These are phyloP conservation scores for Okapia johnstoni DNA, from an alignment of 2,113 vertebrate genomes.

Conservation along the genomic window DNA sequence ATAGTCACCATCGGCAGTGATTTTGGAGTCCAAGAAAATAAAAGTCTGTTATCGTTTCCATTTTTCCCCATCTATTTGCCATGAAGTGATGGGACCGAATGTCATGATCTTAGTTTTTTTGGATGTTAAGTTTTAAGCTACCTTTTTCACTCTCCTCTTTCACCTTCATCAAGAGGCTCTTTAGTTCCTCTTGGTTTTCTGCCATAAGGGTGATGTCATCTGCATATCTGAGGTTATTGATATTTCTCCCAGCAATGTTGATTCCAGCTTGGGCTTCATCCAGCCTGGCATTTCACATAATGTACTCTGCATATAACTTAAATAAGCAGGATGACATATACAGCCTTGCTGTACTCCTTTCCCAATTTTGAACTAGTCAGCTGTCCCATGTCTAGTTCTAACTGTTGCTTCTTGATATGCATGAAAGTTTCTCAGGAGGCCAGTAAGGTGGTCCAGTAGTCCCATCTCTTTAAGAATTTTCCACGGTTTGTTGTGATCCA, in stretches of 20 bases:
- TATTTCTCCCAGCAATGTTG: not conserved
- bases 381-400: too few relatives aligned
- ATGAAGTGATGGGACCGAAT: not conserved
- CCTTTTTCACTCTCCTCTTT: not conserved
- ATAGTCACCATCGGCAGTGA: not conserved
- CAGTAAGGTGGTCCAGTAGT: too few relatives aligned
- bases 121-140: not conserved
- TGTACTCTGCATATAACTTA: too few relatives aligned
- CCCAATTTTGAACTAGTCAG: too few relatives aligned
- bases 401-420: too few relatives aligned
- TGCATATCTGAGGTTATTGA: not conserved
- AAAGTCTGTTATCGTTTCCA: not conserved
- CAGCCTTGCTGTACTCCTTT: too few relatives aligned
- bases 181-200: not conserved
- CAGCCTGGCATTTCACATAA: too few relatives aligned
- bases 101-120: not conserved
- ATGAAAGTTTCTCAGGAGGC: too few relatives aligned
- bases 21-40: not conserved
- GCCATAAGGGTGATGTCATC: not conserved
- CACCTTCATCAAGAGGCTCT: not conserved
- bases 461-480: too few relatives aligned
- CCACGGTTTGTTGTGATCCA: too few relatives aligned
- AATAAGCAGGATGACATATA: too few relatives aligned
- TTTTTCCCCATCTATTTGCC: not conserved
- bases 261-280: too few relatives aligned